phyloP scores from a whole-genome alignment of 2,113 vertebrate species.

The Phylloscopus trochiloides region DNA sequence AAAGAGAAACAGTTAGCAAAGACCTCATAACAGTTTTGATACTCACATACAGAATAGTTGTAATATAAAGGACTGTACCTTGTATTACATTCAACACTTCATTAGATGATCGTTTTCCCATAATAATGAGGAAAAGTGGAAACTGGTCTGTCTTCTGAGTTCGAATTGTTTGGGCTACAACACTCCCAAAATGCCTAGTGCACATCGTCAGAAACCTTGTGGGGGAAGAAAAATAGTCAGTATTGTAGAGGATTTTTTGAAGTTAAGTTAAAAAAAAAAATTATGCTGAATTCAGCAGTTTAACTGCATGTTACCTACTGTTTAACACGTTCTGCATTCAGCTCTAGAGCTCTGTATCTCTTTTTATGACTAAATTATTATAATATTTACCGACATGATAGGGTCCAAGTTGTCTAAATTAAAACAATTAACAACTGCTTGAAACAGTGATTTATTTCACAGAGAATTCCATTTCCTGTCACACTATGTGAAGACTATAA shows the following conservation, averaged over 20 bases:
- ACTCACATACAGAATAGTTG: neutral
- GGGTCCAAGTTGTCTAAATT: neutral
- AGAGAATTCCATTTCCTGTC: neutral
- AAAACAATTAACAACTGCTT: neutral
- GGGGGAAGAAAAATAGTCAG: slow-evolving; percentile 2
- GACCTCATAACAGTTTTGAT: neutral
- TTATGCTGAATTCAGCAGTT: neutral
- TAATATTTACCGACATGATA: neutral
- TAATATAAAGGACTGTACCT: slow-evolving; percentile 75
- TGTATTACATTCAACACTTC: slow-evolving; percentile 99
- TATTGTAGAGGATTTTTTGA: neutral
- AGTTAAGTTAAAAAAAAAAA: neutral
- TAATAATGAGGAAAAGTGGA: slow-evolving; percentile 96
- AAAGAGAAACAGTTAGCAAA: neutral
- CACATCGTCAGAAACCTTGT: slow-evolving; percentile 94
- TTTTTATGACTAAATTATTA: neutral
- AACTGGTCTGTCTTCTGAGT: slow-evolving; percentile 98
- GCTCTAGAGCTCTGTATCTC: neutral
- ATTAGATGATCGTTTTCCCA: slow-evolving; percentile 98
- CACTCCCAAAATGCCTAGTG: slow-evolving; percentile 96
- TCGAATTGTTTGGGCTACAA: slow-evolving; percentile 94
- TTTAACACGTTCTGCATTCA: neutral
- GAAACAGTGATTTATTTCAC: neutral
- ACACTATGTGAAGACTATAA: neutral
- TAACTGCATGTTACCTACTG: neutral